Conservation (phyloP, 2,113 vertebrate species). For the Chiloscyllium plagiosum region DNA sequence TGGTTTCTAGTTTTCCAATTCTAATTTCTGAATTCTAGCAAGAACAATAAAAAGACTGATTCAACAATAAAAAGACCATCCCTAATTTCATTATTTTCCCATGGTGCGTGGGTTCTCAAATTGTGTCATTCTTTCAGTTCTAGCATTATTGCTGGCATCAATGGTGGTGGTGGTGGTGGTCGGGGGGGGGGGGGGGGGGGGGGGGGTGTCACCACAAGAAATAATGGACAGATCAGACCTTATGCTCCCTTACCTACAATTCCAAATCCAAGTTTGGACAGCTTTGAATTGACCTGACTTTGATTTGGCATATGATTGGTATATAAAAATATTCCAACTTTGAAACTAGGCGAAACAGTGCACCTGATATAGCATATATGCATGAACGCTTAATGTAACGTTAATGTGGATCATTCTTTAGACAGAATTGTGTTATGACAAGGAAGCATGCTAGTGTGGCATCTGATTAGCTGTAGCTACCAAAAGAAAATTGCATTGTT, state of each 20-base stretch:
- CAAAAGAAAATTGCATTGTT: background rate
- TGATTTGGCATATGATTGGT: background rate
- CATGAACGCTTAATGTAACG: background rate
- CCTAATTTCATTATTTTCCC: background rate
- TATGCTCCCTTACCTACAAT: background rate
- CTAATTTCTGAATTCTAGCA: no score
- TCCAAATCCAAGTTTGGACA: background rate
- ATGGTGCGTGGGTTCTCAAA: background rate
- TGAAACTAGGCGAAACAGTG: background rate
- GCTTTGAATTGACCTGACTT: background rate
- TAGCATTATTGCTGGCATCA: background rate
- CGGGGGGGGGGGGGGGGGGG: no score
- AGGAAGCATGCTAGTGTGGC: background rate
- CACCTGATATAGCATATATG: background rate
- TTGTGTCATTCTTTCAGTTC: background rate
- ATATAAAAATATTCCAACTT: background rate
- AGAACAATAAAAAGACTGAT: background rate
- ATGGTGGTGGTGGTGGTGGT: no score
- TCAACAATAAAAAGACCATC: background rate
- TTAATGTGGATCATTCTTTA: background rate
- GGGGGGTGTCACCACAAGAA: background rate
- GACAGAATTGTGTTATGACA: background rate
- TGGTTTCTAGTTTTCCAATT: no score
- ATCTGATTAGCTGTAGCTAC: background rate
- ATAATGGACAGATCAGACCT: background rate